Evolutionary conservation across 2,888 invertebrate species (phyloP).

Genomic region (Eustalomyia histrio): DNA sequence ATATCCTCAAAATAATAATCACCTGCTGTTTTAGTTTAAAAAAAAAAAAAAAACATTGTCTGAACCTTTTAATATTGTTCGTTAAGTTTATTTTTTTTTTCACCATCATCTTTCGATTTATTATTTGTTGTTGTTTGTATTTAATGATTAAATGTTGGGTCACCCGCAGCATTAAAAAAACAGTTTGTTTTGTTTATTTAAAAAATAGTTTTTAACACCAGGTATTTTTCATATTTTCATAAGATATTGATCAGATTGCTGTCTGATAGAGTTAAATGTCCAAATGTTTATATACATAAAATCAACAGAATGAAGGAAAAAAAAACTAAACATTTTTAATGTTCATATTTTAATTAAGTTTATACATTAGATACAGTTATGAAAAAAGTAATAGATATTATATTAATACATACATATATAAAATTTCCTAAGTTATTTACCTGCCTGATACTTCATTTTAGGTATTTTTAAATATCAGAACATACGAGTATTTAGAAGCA

Average conservation of each 20-base stretch:
- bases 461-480: no score
- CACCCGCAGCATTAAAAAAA: conserved; percentile 61
- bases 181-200: conserved; percentile 53
- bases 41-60: conserved; percentile 50
- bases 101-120: background rate
- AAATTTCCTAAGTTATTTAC: no score
- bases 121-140: conserved; percentile 18
- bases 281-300: conserved; percentile 28
- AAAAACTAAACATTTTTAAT: conserved; percentile 17
- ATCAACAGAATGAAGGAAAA: background rate
- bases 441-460: no score
- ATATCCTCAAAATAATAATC: conserved; percentile 40
- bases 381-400: background rate
- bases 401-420: no score
- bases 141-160: conserved; percentile 63
- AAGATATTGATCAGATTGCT: conserved; percentile 49
- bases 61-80: conserved; percentile 20
- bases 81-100: conserved; percentile 13
- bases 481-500: no score
- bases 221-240: conserved; percentile 52
- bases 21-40: conserved; percentile 62
- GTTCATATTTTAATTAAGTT: conserved; percentile 39
- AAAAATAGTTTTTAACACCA: conserved; percentile 61
- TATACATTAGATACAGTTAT: background rate
- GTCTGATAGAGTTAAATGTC: conserved; percentile 51